Conservation (phyloP, 2,888 invertebrate genomes). For the Mechanitis messenoides region DNA sequence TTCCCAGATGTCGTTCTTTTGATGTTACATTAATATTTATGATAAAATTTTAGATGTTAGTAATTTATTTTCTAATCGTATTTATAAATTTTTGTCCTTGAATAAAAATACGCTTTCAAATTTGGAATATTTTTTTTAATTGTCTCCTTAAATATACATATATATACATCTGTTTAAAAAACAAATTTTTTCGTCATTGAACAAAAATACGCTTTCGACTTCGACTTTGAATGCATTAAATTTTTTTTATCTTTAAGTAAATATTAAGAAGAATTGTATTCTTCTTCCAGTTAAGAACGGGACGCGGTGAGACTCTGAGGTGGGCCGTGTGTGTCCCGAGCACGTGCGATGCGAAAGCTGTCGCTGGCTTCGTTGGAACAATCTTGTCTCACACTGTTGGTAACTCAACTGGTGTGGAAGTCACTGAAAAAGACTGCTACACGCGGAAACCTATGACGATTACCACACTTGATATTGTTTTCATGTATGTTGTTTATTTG, state of each 20-base stretch:
- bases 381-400: conserved; percentile 62
- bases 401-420: conserved; percentile 60
- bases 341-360: conserved; percentile 72
- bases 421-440: conserved; percentile 72
- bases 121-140: no score
- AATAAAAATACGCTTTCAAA: no score
- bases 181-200: no score
- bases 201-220: no score
- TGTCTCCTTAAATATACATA: no score
- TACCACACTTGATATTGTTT: conserved; percentile 55
- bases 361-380: conserved; percentile 68
- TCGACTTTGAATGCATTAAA: no score
- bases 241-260: no score
- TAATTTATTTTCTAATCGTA: neutral
- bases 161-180: no score
- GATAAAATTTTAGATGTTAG: no score
- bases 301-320: conserved; percentile 69
- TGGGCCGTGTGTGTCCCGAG: conserved; percentile 82
- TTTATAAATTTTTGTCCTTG: no score
- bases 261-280: neutral
- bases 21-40: no score
- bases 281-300: conserved; percentile 53
- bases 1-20: no score
- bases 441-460: conserved; percentile 55
- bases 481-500: conserved; percentile 49